Conservation (phyloP, 1,140 invertebrate species). For the Drosophila pandora region DNA sequence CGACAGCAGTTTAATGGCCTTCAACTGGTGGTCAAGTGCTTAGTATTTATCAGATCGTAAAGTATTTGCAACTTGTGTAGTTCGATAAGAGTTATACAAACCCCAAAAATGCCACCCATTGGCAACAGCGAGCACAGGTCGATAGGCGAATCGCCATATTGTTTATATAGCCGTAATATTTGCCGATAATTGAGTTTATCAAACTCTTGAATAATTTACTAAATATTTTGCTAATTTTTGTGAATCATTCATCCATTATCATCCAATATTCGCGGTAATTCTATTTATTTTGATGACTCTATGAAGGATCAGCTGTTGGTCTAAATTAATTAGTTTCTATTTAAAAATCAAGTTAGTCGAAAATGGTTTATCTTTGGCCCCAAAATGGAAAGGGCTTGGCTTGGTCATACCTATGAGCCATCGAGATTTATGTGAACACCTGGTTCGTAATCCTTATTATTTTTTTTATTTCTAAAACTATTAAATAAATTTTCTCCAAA, state of each 20-base stretch:
- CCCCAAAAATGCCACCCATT: conserved; percentile 27
- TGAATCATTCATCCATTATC: conserved; percentile 33
- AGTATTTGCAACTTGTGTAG: conserved; percentile 31
- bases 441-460: background rate
- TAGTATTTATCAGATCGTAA: conserved; percentile 47
- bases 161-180: conserved; percentile 45
- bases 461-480: background rate
- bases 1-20: conserved; percentile 24
- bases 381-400: conserved; percentile 13
- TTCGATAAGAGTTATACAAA: conserved; percentile 39
- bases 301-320: conserved; percentile 12
- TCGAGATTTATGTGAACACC: conserved; percentile 4
- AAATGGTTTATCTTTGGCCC: conserved; percentile 13
- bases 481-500: too few relatives aligned
- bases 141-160: conserved; percentile 24
- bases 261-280: conserved; percentile 12
- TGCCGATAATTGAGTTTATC: conserved; percentile 30
- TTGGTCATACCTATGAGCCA: background rate
- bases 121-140: conserved; percentile 31
- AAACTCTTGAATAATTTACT: conserved; percentile 19
- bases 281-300: background rate
- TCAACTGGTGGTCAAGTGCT: conserved; percentile 42
- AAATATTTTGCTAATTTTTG: conserved; percentile 27
- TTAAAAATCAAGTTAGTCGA: conserved; percentile 19
- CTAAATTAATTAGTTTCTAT: conserved; percentile 13